These are phyloP conservation scores for Pseudomyrmex dendroicus DNA, from an alignment of 1,140 invertebrate species.

Conservation along the genomic window DNA sequence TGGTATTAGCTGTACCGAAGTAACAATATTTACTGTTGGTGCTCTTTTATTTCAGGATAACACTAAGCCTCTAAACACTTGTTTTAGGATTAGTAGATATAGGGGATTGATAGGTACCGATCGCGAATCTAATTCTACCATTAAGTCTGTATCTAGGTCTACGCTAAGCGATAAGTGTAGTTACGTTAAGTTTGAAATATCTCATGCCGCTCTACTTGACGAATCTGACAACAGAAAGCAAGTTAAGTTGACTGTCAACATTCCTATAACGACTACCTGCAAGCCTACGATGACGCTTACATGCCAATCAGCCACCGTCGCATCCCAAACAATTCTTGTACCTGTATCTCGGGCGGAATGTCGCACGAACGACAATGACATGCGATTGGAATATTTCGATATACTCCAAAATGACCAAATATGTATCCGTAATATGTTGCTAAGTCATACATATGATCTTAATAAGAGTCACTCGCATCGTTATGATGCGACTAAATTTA, in stretches of 20 bases:
- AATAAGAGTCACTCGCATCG: slow-evolving; percentile 56
- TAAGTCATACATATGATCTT: slow-evolving; percentile 62
- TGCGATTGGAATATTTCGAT: slow-evolving; percentile 66
- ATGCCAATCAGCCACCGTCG: slow-evolving; percentile 84
- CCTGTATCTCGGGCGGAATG: slow-evolving; percentile 80
- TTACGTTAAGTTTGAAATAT: slow-evolving; percentile 82
- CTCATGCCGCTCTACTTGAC: slow-evolving; percentile 75
- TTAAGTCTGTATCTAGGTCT: slow-evolving; percentile 84
- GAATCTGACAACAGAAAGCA: slow-evolving; percentile 72
- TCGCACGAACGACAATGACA: slow-evolving; percentile 63
- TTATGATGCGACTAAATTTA: slow-evolving; percentile 56
- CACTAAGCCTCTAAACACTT: slow-evolving; percentile 84
- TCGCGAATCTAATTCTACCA: slow-evolving; percentile 80
- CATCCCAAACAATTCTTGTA: slow-evolving; percentile 84
- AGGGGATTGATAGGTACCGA: slow-evolving; percentile 62
- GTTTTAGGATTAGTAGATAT: slow-evolving; percentile 78
- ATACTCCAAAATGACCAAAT: slow-evolving; percentile 73
- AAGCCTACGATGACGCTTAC: slow-evolving; percentile 86
- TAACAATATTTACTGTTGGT: slow-evolving; percentile 86
- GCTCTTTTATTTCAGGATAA: slow-evolving; percentile 86
- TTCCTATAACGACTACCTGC: slow-evolving; percentile 85
- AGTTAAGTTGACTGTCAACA: slow-evolving; percentile 82
- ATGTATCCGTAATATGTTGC: slow-evolving; percentile 67
- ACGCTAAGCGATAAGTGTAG: slow-evolving; percentile 81
- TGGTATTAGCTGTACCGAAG: slow-evolving; percentile 85